Evolutionary conservation across 2,888 invertebrate species (phyloP).

Genomic region (Drosophila macrospina): DNA sequence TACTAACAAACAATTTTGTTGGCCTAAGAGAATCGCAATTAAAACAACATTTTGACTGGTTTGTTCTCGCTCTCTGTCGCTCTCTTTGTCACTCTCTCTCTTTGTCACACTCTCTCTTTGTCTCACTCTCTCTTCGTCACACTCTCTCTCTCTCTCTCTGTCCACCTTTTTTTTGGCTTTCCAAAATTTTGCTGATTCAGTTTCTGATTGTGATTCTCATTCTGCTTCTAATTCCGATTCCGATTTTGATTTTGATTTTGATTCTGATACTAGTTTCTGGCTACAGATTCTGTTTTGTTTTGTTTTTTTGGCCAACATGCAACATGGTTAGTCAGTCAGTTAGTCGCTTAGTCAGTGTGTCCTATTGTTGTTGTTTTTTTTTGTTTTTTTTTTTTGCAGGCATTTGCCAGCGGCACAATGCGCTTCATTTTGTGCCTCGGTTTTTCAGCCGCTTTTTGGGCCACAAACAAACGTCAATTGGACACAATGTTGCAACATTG

Average conservation of each 20-base stretch:
- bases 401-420: conserved; percentile 47
- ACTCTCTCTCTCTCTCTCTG: neutral
- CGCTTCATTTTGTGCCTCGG: conserved; percentile 41
- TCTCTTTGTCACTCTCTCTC: neutral
- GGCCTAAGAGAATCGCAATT: conserved; percentile 41
- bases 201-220: conserved; percentile 7
- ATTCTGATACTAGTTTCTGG: neutral
- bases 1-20: conserved; percentile 5
- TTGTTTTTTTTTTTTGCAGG: neutral
- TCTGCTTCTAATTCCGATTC: conserved; percentile 10
- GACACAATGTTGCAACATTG: conserved; percentile 22
- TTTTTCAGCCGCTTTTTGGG: conserved; percentile 30
- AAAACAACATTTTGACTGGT: conserved; percentile 48
- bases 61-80: conserved; percentile 12
- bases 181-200: neutral
- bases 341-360: conserved; percentile 1
- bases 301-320: conserved; percentile 2
- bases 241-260: neutral
- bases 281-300: conserved; percentile 3
- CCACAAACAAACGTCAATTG: conserved; percentile 53
- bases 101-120: neutral
- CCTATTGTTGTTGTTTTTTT: no score
- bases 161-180: neutral
- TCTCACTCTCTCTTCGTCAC: neutral
- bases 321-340: conserved; percentile 1